A percentile compares a stretch with the other conserved stretches of the same genome.
phyloP scores from a whole-genome alignment of 1,140 invertebrate species.

The Akabosia matsudoensis region DNA sequence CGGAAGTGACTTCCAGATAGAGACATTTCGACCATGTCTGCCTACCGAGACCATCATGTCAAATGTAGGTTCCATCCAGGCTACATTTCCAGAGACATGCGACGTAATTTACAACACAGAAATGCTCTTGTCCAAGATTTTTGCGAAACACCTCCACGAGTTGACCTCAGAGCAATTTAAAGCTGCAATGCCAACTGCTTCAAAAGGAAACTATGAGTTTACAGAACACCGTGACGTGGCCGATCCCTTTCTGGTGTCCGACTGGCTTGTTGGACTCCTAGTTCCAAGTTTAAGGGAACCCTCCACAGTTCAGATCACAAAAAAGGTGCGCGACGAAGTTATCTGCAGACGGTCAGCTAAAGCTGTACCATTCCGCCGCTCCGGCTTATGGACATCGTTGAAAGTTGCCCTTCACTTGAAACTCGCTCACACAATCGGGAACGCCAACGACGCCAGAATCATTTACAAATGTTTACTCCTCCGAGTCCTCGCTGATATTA shows the following conservation, averaged over 20 bases:
- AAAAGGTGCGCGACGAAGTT: conserved; percentile 30
- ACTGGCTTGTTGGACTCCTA: neutral
- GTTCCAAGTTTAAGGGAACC: neutral
- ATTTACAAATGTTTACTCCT: neutral
- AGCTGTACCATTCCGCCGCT: conserved; percentile 25
- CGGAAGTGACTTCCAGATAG: neutral
- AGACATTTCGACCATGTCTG: neutral
- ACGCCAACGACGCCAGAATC: neutral
- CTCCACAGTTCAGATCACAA: neutral
- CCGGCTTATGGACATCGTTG: conserved; percentile 31
- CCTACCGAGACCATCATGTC: neutral
- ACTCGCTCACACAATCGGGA: neutral
- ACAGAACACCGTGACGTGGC: neutral
- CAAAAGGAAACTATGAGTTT: neutral
- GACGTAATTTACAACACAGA: neutral
- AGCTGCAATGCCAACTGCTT: neutral
- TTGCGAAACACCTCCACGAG: neutral
- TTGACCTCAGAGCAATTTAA: neutral
- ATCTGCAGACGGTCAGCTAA: conserved; percentile 7
- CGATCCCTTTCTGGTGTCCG: neutral
- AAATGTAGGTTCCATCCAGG: neutral
- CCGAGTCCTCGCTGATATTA: neutral
- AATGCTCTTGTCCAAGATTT: neutral
- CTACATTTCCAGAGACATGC: neutral
- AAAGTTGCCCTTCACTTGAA: conserved; percentile 31